Conservation (phyloP, 2,888 invertebrate genomes). For the Xylophagus ater region DNA sequence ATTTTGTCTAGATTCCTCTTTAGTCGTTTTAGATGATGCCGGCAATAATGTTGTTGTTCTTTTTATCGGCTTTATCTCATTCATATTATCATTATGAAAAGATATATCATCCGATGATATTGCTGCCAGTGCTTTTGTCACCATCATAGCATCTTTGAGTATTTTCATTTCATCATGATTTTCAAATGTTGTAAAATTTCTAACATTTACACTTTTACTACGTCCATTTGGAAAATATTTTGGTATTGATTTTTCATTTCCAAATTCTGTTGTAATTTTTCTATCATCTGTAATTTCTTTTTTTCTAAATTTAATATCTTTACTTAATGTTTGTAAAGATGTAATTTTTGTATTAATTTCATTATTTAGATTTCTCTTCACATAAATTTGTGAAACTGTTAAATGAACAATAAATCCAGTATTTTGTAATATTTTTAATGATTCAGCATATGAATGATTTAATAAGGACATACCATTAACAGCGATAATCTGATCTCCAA, state of each 20-base stretch:
- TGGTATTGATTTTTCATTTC: slow-evolving; percentile 1
- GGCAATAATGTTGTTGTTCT: no score
- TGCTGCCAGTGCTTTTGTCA: no score
- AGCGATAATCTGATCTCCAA: slow-evolving; percentile 47
- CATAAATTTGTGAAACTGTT: slow-evolving; percentile 49
- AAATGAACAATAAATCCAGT: slow-evolving; percentile 54
- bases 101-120: no score
- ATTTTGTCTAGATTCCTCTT: no score
- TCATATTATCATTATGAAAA: no score
- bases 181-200: no score
- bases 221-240: slow-evolving; percentile 5
- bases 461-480: slow-evolving; percentile 61
- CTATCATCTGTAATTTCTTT: no score
- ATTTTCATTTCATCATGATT: no score
- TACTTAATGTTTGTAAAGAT: background rate
- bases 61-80: no score
- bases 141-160: no score
- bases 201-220: slow-evolving; percentile 8
- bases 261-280: slow-evolving; percentile 3
- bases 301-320: no score
- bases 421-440: slow-evolving; percentile 53
- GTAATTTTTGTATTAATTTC: background rate
- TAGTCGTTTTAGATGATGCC: no score
- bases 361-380: background rate
- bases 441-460: slow-evolving; percentile 57